phyloP scores from a whole-genome alignment of 2,113 vertebrate species.

The Cololabis saira region DNA sequence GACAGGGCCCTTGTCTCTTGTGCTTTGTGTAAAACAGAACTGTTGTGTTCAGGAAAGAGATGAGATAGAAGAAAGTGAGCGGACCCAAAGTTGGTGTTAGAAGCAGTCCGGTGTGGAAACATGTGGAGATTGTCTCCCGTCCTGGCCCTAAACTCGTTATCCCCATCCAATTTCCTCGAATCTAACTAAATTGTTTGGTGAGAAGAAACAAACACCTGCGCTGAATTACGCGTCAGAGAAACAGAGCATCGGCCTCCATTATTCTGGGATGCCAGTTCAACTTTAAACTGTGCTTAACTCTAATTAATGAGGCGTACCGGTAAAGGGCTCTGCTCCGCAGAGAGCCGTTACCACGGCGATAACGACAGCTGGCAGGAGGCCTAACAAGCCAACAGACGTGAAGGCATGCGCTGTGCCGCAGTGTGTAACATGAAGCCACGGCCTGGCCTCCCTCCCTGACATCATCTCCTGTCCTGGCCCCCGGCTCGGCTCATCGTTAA shows the following conservation, averaged over 20 bases:
- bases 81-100: no score
- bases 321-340: neutral
- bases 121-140: no score
- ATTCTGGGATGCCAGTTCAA: neutral
- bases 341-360: neutral
- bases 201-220: conserved; percentile 1
- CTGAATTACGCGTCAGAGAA: neutral
- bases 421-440: conserved; percentile 7
- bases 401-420: conserved; percentile 7
- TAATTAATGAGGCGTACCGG: neutral
- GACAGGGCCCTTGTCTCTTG: no score
- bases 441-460: conserved; percentile 11
- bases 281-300: neutral
- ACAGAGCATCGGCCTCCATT: neutral
- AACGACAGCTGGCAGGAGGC: conserved; percentile 25
- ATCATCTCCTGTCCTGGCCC: conserved; percentile 17
- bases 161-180: neutral
- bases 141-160: no score
- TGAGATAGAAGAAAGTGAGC: no score
- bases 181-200: neutral
- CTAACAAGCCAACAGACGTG: neutral
- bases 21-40: no score
- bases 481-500: conserved; percentile 25
- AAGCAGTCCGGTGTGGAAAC: no score
- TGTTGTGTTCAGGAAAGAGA: no score